Evolutionary conservation across 2,113 vertebrate species (phyloP).

Genomic region (Galeopterus variegatus): DNA sequence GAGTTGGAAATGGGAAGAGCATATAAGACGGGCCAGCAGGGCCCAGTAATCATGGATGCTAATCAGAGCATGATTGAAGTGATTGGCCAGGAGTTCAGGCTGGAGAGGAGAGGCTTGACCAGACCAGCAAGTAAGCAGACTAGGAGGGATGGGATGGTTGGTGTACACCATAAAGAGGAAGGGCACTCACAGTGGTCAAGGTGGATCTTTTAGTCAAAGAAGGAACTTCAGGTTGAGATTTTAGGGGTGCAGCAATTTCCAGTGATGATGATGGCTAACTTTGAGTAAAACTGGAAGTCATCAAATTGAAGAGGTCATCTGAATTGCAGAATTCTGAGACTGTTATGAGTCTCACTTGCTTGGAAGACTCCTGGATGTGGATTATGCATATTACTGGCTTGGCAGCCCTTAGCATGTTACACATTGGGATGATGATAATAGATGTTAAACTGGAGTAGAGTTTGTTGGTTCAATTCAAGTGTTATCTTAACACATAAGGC

Average conservation of each 20-base stretch:
- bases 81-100: background rate
- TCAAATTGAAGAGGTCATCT: background rate
- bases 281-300: background rate
- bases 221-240: slow-evolving; percentile 30
- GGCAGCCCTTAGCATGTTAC: background rate
- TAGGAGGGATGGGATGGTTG: background rate
- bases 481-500: background rate
- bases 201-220: background rate
- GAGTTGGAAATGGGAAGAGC: background rate
- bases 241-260: background rate
- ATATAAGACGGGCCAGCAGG: background rate
- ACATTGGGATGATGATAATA: background rate
- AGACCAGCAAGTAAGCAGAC: background rate
- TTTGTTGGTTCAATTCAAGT: background rate
- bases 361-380: background rate
- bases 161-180: background rate
- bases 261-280: background rate
- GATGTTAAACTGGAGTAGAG: background rate
- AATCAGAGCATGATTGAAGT: background rate
- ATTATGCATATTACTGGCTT: background rate
- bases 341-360: background rate
- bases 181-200: background rate
- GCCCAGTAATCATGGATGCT: background rate
- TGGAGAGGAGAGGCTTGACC: background rate
- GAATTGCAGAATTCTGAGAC: background rate